Percentiles rank a stretch among this genome's conserved stretches.
These are phyloP conservation scores for Rhagologus leucostigma DNA, from an alignment of 2,113 vertebrate genomes.

Conservation along the genomic window DNA sequence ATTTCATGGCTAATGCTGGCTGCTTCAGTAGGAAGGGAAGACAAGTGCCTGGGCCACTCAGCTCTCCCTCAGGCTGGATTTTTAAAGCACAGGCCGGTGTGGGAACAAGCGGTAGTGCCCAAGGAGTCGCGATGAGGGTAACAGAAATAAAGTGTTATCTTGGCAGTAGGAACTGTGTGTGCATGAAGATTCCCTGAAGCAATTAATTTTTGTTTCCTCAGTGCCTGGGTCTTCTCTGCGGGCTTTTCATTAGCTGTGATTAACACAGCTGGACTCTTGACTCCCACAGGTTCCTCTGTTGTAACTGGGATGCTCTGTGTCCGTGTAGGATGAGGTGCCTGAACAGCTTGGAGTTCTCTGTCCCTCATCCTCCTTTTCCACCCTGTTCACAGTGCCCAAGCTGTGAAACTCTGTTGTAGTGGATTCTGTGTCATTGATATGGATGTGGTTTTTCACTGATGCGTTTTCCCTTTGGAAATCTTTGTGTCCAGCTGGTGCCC, in stretches of 20 bases:
- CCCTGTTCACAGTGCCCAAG: accelerated
- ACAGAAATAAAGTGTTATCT: not conserved
- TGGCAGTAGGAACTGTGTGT: not conserved
- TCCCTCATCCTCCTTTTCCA: not conserved
- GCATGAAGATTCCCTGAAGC: not conserved
- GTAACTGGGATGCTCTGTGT: accelerated
- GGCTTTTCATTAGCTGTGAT: not conserved
- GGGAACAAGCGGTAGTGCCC: not conserved
- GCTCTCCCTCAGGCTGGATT: not conserved
- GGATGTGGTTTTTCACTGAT: not conserved
- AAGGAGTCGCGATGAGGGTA: not conserved
- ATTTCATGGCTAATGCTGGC: accelerated
- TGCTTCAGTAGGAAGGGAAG: not conserved
- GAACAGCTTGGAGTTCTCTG: not conserved
- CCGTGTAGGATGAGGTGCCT: not conserved
- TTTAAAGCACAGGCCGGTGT: not conserved
- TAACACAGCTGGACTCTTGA: accelerated
- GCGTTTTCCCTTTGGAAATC: not conserved
- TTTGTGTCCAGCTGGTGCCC: not conserved
- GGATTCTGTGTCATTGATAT: not conserved
- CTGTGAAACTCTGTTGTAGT: not conserved
- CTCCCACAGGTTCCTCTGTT: not conserved
- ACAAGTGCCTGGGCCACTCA: not conserved
- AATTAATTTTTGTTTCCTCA: not conserved
- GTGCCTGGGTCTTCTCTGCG: not conserved